Evolutionary conservation across 1,140 invertebrate genomes (phyloP), one percentile per base, ranked within the genome.

Genomic region (Musca domestica): DNA sequence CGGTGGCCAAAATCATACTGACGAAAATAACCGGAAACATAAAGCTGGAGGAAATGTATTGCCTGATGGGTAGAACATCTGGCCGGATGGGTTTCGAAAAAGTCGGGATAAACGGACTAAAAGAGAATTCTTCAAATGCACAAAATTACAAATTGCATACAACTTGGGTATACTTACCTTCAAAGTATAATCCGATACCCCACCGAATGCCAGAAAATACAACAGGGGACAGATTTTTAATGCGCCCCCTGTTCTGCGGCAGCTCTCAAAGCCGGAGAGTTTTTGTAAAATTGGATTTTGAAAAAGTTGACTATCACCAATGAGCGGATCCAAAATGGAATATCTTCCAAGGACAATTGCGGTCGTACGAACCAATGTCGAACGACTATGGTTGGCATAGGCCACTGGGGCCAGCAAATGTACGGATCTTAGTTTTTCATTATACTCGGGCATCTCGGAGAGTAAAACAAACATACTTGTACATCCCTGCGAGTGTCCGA

Each of bases 401-500:
- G 84, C 83, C 0, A 89, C 84, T 1, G 89, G 88, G 0, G 86
- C 88, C 58, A 91, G 75, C 67, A 87, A 83, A 47, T 88, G 80
- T 67, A 82, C 74, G 0, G 76, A 78, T 49, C 76, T 78, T 23
- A 88, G 85, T 74, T 87, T 86, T 3, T 74, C 71, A 71, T 88
- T 88, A 68, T 89, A 89, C 61, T 88, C 84, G 0, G 88, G 86
- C 10, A 71, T 74, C 64, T 80, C 73, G 1, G 85, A 82, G 27
- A 72, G 73, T 71, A 88, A 77, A 0, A 87, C 85, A 17, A 88
- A 84, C 68, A 87, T 86, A 0, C 72, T 71, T 0, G 87, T 87
- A 17, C 83, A 84, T 27, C 87, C 85, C 75, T 86, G 85, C 6
- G 86, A 87, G 74, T 90, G 88, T 2, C 89, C 90, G 19, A 91